phyloP scores from a whole-genome alignment of 2,888 invertebrate genomes.

The Ferrisia virgata region DNA sequence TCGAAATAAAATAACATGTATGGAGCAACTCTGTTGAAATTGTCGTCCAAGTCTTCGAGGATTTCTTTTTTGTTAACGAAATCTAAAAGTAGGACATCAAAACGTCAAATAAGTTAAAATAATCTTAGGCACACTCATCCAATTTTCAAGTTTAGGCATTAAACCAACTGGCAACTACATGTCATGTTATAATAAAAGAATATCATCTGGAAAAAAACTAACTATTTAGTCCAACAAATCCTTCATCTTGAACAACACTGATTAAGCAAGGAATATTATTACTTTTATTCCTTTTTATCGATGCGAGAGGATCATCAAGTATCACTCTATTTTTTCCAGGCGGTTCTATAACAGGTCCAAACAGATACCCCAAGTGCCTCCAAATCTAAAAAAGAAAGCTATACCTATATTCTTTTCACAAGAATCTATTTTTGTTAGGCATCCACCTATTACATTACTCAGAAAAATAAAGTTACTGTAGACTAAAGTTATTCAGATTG shows the following conservation, averaged over 20 bases:
- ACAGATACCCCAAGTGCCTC: conserved; percentile 54
- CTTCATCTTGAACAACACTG: conserved; percentile 66
- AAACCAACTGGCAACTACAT: no score
- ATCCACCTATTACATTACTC: no score
- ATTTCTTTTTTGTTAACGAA: conserved; percentile 42
- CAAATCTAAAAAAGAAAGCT: neutral
- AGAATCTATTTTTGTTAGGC: no score
- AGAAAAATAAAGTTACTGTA: no score
- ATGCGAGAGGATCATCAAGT: neutral
- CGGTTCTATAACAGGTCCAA: conserved; percentile 66
- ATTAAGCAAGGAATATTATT: conserved; percentile 65
- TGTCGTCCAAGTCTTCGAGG: conserved; percentile 48
- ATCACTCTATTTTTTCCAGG: conserved; percentile 48
- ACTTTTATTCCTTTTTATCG: neutral
- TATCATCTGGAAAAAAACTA: neutral
- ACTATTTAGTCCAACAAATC: conserved; percentile 54
- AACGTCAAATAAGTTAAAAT: no score
- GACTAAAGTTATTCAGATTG: no score
- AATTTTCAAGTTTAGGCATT: no score
- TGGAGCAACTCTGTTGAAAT: conserved; percentile 49
- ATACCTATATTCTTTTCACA: neutral
- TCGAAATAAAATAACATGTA: conserved; percentile 50
- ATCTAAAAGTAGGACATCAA: conserved; percentile 41
- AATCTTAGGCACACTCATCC: no score
- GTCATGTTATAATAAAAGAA: neutral